Conservation (phyloP, 2,113 vertebrate genomes). For the Notarius lentiginosus region DNA sequence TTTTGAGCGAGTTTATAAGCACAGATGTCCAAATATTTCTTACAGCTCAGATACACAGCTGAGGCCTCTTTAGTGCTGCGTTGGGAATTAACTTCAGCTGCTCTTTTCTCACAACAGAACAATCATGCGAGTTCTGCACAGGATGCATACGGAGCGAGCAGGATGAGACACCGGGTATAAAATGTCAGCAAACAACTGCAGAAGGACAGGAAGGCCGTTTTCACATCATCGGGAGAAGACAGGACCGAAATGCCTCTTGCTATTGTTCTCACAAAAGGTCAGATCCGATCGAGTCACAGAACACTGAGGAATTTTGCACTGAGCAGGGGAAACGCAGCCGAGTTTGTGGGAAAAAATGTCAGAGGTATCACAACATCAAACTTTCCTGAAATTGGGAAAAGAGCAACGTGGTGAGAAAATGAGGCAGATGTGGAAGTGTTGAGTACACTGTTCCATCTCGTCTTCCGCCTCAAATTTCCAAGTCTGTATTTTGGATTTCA, state of each 20-base stretch:
- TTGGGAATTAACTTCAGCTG: constrained; percentile 44
- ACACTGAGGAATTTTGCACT: constrained; percentile 51
- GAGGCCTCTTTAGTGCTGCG: not conserved
- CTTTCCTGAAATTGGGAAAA: constrained; percentile 16
- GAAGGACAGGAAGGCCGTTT: constrained; percentile 63
- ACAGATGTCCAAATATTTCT: constrained; percentile 39
- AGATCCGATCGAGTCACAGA: constrained; percentile 75
- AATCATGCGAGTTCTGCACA: constrained; percentile 33
- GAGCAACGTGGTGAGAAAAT: not conserved
- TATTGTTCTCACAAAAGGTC: constrained; percentile 79
- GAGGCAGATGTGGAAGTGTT: not conserved
- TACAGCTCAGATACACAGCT: constrained; percentile 13
- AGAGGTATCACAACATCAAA: constrained; percentile 54
- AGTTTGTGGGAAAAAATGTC: constrained; percentile 61
- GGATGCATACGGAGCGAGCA: constrained; percentile 42
- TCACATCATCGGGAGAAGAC: constrained; percentile 62
- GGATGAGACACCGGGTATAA: constrained; percentile 41
- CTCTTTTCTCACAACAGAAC: constrained; percentile 42
- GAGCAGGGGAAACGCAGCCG: not conserved
- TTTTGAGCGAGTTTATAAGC: constrained; percentile 15
- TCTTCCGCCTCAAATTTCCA: not conserved
- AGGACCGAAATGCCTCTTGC: constrained; percentile 72
- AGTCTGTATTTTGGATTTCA: not conserved
- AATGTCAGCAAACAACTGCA: constrained; percentile 62
- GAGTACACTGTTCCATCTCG: not conserved